phyloP scores from a whole-genome alignment of 2,797 vertebrate genomes.

The Gallirallus australis region DNA sequence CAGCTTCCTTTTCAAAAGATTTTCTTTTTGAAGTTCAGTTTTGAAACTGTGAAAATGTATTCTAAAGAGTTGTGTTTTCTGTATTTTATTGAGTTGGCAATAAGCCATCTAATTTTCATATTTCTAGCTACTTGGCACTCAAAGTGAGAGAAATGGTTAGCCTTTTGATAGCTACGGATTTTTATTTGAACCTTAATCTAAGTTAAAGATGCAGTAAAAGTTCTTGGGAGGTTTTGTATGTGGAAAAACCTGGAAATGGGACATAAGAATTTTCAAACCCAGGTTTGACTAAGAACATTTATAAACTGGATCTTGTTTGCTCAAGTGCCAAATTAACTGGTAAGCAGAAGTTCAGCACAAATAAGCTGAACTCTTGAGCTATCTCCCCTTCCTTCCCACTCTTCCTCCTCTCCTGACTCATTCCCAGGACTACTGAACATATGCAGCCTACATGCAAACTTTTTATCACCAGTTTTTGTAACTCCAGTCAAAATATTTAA shows the following conservation, averaged over 20 bases:
- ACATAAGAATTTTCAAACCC: neutral
- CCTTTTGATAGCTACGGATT: neutral
- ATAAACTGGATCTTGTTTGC: neutral
- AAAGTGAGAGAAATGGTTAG: neutral
- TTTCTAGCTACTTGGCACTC: neutral
- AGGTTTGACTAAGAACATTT: neutral
- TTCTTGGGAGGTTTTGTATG: neutral
- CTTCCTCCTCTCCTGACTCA: neutral
- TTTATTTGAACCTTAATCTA: neutral
- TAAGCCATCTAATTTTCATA: slow-evolving; percentile 17
- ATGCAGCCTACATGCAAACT: neutral
- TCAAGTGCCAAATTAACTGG: neutral
- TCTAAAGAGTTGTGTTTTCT: neutral
- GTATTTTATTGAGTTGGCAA: neutral
- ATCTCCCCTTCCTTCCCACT: neutral
- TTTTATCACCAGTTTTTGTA: neutral
- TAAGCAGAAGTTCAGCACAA: neutral
- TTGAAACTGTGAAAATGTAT: slow-evolving; percentile 32
- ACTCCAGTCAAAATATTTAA: slow-evolving; percentile 41
- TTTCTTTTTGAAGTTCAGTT: slow-evolving; percentile 50
- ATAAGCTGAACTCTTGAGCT: neutral
- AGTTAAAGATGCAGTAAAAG: neutral
- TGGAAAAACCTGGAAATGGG: neutral
- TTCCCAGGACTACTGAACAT: neutral
- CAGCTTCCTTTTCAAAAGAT: slow-evolving; percentile 26